Conservation (phyloP, 2,113 vertebrate genomes). For the Amblyopsis rosae region DNA sequence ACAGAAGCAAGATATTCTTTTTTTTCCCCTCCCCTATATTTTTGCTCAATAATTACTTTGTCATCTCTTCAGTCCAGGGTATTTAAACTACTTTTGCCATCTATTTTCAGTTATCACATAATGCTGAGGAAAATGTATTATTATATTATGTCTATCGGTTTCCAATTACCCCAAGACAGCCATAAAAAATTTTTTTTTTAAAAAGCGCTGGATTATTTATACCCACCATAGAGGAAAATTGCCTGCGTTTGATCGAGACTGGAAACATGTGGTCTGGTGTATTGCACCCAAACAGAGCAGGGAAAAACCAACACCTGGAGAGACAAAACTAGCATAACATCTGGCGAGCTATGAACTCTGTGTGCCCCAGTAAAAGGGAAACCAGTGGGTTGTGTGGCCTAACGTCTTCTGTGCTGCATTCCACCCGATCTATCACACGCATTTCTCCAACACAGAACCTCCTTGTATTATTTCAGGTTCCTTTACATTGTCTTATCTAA, state of each 20-base stretch:
- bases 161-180: conserved; percentile 35
- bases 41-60: conserved; percentile 12
- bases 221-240: conserved; percentile 25
- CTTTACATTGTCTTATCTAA: conserved; percentile 46
- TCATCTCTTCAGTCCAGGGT: conserved; percentile 10
- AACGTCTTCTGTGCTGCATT: conserved; percentile 35
- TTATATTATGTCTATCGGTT: conserved; percentile 34
- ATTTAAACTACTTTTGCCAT: conserved; percentile 26
- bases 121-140: conserved; percentile 37
- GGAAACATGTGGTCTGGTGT: not conserved
- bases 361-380: conserved; percentile 43
- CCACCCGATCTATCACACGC: conserved; percentile 47
- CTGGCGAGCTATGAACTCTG: conserved; percentile 48
- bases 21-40: conserved; percentile 22
- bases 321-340: conserved; percentile 55
- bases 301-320: conserved; percentile 42
- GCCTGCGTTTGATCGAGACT: not conserved
- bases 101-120: conserved; percentile 32
- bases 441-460: conserved; percentile 58
- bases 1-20: conserved; percentile 25
- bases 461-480: conserved; percentile 62
- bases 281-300: conserved; percentile 17
- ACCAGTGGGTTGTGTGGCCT: conserved; percentile 50
- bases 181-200: conserved; percentile 15
- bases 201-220: conserved; percentile 17